Percentiles rank a stretch among this genome's conserved stretches.
phyloP scores from a whole-genome alignment of 1,140 invertebrate genomes.

The Drosophila kanapiae region DNA sequence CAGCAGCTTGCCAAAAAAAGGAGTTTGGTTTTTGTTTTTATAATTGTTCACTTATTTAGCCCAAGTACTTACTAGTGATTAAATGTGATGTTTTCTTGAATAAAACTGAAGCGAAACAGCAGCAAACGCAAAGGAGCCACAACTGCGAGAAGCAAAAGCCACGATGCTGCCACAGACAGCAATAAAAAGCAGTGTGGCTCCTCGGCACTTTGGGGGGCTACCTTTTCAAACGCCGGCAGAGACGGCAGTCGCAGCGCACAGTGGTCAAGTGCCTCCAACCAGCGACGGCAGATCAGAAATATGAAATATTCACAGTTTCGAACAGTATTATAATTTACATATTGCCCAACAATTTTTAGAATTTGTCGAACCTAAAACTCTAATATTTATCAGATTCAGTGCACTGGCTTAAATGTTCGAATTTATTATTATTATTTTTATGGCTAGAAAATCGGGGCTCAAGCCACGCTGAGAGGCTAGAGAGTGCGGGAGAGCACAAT shows the following conservation, averaged over 20 bases:
- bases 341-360: neutral
- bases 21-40: neutral
- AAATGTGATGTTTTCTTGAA: neutral
- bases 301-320: neutral
- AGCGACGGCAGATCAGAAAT: neutral
- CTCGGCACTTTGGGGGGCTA: slow-evolving; percentile 8
- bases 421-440: neutral
- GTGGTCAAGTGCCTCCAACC: neutral
- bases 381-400: neutral
- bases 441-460: neutral
- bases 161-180: slow-evolving; percentile 42
- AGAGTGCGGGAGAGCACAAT: neutral
- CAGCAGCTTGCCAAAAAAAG: neutral
- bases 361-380: neutral
- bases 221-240: slow-evolving; percentile 5
- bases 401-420: neutral
- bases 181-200: slow-evolving; percentile 6
- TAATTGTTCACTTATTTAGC: neutral
- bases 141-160: slow-evolving; percentile 28
- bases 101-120: slow-evolving; percentile 5
- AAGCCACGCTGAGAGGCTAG: neutral
- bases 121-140: neutral
- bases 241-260: slow-evolving; percentile 15
- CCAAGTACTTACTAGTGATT: slow-evolving; percentile 17
- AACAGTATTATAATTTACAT: no score